These are phyloP conservation scores for Cichladusa arquata DNA, from an alignment of 2,113 vertebrate genomes.

Conservation along the genomic window DNA sequence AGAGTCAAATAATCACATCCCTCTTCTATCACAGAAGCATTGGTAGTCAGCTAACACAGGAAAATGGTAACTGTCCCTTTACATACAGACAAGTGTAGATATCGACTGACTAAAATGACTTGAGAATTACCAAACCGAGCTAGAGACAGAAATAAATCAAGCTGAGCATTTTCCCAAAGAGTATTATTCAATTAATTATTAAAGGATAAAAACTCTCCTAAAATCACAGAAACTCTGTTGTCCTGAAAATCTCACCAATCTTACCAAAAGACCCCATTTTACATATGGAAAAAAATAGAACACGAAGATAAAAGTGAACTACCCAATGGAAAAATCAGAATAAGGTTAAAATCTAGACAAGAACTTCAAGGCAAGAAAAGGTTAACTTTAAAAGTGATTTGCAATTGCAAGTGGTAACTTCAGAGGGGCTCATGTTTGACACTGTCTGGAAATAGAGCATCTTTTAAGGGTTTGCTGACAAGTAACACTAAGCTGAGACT, in stretches of 20 bases:
- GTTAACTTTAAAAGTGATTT: neutral
- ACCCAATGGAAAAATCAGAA: neutral
- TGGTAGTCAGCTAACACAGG: neutral
- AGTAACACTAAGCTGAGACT: neutral
- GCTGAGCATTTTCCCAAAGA: neutral
- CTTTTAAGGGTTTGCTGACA: neutral
- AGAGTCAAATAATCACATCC: neutral
- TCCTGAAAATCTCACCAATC: neutral
- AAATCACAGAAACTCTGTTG: neutral
- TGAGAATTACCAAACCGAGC: neutral
- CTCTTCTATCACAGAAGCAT: neutral
- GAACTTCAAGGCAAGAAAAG: neutral
- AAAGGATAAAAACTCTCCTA: neutral
- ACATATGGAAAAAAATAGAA: neutral
- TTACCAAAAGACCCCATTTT: neutral
- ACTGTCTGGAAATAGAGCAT: rapidly evolving
- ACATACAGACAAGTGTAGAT: neutral
- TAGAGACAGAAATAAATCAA: neutral
- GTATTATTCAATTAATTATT: neutral
- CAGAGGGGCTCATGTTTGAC: neutral
- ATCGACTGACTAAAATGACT: neutral
- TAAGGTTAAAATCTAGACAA: neutral
- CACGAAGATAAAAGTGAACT: neutral
- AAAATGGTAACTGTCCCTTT: neutral
- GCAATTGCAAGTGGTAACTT: neutral